Evolutionary conservation across 2,113 vertebrate species (phyloP), one percentile per base, ranked within the genome.

Genomic region (Poeciliopsis retropinna): DNA sequence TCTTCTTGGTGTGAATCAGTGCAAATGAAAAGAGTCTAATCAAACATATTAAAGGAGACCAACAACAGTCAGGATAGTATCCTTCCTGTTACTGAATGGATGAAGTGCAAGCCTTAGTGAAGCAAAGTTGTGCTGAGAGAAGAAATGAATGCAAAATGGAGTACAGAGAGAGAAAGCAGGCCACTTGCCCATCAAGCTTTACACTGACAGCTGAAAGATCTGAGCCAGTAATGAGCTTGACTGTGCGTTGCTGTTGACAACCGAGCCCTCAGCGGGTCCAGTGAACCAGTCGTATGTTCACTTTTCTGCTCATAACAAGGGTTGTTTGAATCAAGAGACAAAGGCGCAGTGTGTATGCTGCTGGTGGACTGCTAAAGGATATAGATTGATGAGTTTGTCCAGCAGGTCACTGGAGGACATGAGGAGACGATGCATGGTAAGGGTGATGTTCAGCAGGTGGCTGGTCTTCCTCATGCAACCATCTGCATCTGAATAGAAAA

Each of bases 381-480:
- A 99, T 99, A 97, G 93, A 76, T 87, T 60, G 81, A 95, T 88
- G 3, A 99, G 92, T 80, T 95, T 98, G 72, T 94, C 95, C 71
- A 99, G 95, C 85, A 99, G 95, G 14, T 98, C 97, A 0, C 94
- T 91, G 60, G 97, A 97, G 67, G 97, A 95, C 87, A 98, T 94
- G 92, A 97, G 87, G 73, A 97, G 92, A 2, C 96, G 95, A 84
- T 99, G 97, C 97, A 99, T 98, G 77, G 97, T 95, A 87, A 99
- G 92, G 84, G 94, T 94, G 87, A 98, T 96, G 87, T 97, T 96
- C 81, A 98, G 74, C 81, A 98, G 91, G 61, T 98, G 96, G 86
- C 91, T 95, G 91, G 93, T 96, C 63, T 95, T 94, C 85, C 92
- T 95, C 7, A 96, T 79, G 80, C 94, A 95, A 71, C 97, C 97